Evolutionary conservation across 2,113 vertebrate genomes (phyloP).

Genomic region (Tragelaphus scriptus): DNA sequence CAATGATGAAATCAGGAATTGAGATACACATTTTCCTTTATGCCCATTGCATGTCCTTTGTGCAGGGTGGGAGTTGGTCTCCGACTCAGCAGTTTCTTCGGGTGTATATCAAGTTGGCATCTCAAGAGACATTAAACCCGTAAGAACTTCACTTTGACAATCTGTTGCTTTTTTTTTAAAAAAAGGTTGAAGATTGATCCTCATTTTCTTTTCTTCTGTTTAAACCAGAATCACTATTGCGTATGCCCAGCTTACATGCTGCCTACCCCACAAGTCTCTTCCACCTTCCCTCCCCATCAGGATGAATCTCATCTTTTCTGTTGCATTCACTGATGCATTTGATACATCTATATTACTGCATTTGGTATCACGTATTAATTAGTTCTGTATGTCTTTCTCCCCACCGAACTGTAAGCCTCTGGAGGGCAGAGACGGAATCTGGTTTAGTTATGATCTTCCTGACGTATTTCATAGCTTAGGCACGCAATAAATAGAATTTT

Average conservation of each 20-base stretch:
- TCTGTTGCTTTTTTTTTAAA: neutral
- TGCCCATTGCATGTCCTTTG: neutral
- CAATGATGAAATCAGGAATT: neutral
- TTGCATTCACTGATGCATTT: neutral
- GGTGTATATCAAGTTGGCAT: neutral
- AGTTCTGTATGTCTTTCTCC: neutral
- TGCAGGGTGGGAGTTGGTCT: neutral
- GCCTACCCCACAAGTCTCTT: neutral
- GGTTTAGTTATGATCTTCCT: neutral
- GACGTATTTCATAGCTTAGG: neutral
- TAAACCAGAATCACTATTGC: neutral
- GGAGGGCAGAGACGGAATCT: neutral
- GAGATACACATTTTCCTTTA: neutral
- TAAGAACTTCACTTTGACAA: conserved; percentile 22
- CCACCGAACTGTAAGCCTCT: neutral
- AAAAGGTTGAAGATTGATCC: neutral
- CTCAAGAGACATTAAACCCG: neutral
- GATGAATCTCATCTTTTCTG: neutral
- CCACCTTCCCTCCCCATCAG: neutral
- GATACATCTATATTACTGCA: neutral
- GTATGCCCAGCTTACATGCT: neutral
- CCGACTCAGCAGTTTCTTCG: neutral
- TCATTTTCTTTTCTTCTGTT: neutral
- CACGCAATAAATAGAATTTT: neutral
- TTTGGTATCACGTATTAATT: neutral